Conservation (phyloP, 1,140 invertebrate genomes). For the Solenopsis invicta region DNA sequence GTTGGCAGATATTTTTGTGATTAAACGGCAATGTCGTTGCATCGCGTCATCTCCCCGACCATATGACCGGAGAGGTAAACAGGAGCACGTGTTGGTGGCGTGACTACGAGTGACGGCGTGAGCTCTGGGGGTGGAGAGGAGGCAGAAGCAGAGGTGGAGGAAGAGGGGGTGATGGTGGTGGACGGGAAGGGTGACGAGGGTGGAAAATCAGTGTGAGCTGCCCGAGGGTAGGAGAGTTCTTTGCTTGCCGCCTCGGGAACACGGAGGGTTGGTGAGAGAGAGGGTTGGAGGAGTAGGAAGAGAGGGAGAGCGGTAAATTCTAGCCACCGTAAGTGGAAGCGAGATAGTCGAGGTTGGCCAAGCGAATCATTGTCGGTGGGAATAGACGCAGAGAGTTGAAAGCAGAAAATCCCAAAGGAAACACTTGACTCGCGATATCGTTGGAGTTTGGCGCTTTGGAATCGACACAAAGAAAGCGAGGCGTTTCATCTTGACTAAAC, state of each 20-base stretch:
- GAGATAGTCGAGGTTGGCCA: constrained; percentile 64
- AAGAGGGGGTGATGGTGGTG: constrained; percentile 59
- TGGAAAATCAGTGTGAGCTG: constrained; percentile 81
- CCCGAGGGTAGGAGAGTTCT: constrained; percentile 79
- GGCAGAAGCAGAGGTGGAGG: constrained; percentile 23
- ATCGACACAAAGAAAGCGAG: constrained; percentile 71
- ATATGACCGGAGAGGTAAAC: constrained; percentile 84
- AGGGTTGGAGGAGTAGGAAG: constrained; percentile 62
- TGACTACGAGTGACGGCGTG: constrained; percentile 77
- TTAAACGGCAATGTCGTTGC: constrained; percentile 51
- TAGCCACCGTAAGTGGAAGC: constrained; percentile 45
- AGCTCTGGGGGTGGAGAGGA: constrained; percentile 55
- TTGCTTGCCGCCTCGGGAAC: constrained; percentile 79
- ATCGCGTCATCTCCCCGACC: constrained; percentile 63
- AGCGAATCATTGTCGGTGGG: constrained; percentile 61
- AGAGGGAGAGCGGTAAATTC: constrained; percentile 64
- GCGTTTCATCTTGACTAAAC: constrained; percentile 37
- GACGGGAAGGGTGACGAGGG: constrained; percentile 73
- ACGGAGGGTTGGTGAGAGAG: constrained; percentile 64
- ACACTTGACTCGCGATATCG: constrained; percentile 83
- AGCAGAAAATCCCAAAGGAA: constrained; percentile 83
- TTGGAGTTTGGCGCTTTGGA: constrained; percentile 78
- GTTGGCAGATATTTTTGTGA: constrained; percentile 29
- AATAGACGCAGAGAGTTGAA: constrained; percentile 68
- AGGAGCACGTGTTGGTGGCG: constrained; percentile 85